phyloP scores from a whole-genome alignment of 1,140 invertebrate species.

The Latrodectus geometricus region DNA sequence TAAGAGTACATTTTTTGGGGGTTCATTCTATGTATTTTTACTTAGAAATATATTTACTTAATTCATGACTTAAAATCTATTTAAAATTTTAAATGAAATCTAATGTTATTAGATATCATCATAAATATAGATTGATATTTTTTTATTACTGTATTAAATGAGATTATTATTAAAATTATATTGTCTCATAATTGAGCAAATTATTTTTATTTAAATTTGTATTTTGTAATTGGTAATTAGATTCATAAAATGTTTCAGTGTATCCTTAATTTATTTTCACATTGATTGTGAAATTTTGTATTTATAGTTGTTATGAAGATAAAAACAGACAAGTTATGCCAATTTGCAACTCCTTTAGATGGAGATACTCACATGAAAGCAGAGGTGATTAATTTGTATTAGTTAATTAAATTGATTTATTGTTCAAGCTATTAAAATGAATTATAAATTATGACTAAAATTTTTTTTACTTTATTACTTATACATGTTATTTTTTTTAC shows the following conservation, averaged over 20 bases:
- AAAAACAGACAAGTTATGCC: conserved; percentile 86
- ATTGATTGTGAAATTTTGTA: conserved; percentile 30
- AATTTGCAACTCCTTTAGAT: conserved; percentile 94
- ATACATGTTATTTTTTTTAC: neutral
- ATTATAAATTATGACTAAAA: neutral
- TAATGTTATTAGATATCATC: no score
- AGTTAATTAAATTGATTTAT: neutral
- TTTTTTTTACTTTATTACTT: neutral
- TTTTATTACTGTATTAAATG: no score
- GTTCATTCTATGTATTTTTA: no score
- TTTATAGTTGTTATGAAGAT: conserved; percentile 90
- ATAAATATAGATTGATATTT: no score
- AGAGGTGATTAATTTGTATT: conserved; percentile 76
- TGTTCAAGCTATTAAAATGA: neutral
- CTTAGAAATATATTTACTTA: no score
- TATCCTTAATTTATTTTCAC: neutral
- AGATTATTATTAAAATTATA: no score
- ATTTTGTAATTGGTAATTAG: conserved; percentile 1
- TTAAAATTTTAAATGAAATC: no score
- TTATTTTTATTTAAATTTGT: neutral
- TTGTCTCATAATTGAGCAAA: neutral
- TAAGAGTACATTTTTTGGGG: no score
- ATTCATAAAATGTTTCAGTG: neutral
- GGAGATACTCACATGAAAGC: conserved; percentile 95
- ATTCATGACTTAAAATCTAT: no score